These are phyloP conservation scores for Eueremaeus valkanovi DNA, from an alignment of 2,888 invertebrate genomes.

Conservation along the genomic window DNA sequence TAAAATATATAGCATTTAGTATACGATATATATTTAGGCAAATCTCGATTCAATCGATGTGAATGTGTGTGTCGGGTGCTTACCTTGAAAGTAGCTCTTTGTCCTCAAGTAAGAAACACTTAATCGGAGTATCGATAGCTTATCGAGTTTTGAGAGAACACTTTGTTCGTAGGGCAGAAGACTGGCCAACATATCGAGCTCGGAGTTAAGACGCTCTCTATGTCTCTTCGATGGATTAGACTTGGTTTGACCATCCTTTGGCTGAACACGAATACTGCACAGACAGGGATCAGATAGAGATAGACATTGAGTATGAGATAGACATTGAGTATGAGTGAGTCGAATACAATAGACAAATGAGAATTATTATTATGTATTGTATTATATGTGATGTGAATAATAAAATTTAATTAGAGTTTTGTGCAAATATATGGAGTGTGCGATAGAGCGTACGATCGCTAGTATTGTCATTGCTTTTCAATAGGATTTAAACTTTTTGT, in stretches of 20 bases:
- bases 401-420: slow-evolving; percentile 13
- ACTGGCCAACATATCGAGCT: slow-evolving; percentile 92
- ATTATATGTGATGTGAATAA: slow-evolving; percentile 1
- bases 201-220: slow-evolving; percentile 94
- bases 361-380: neutral
- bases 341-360: neutral
- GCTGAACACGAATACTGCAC: slow-evolving; percentile 31
- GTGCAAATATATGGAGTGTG: slow-evolving; percentile 16
- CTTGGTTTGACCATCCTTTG: slow-evolving; percentile 64
- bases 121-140: slow-evolving; percentile 92
- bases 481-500: slow-evolving; percentile 9
- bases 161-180: slow-evolving; percentile 94
- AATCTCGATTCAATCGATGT: neutral
- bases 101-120: slow-evolving; percentile 97
- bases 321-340: too few relatives aligned
- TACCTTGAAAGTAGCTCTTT: slow-evolving; percentile 99
- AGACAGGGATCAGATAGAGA: too few relatives aligned
- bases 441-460: neutral
- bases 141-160: slow-evolving; percentile 94
- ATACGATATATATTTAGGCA: too few relatives aligned
- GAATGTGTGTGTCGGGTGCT: slow-evolving; percentile 50
- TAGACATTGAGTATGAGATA: too few relatives aligned
- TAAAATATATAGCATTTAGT: too few relatives aligned
- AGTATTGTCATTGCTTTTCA: slow-evolving; percentile 7
- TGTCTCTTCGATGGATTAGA: slow-evolving; percentile 98